Percentiles rank a stretch among this genome's conserved stretches.
These are phyloP conservation scores for Todiramphus chloris DNA, from an alignment of 2,113 vertebrate species.

Conservation along the genomic window DNA sequence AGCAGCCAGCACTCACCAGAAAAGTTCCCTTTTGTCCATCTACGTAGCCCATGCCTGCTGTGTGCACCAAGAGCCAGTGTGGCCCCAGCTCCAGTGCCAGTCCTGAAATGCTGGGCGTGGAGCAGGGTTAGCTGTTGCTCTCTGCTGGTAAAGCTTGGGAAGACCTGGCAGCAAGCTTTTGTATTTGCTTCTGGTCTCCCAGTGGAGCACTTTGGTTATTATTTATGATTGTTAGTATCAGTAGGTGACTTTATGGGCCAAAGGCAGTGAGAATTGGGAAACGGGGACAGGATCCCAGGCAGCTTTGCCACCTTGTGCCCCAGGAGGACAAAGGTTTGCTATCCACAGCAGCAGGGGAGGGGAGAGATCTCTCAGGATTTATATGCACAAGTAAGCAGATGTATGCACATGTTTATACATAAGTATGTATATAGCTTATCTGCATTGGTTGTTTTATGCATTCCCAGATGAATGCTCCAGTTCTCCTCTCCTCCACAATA, in stretches of 20 bases:
- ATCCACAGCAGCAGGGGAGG: neutral
- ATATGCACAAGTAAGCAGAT: neutral
- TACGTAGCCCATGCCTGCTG: neutral
- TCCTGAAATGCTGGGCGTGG: neutral
- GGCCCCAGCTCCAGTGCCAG: neutral
- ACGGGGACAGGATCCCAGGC: neutral
- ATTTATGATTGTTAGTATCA: neutral
- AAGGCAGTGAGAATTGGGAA: neutral
- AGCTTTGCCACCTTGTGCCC: neutral
- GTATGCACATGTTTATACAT: accelerated
- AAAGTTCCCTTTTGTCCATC: neutral
- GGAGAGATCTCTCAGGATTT: neutral
- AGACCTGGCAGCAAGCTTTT: neutral
- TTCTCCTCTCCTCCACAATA: neutral
- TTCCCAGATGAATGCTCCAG: neutral
- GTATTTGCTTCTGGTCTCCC: neutral
- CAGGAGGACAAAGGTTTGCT: neutral
- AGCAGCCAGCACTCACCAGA: neutral
- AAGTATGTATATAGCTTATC: neutral
- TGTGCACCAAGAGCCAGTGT: neutral
- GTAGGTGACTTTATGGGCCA: neutral
- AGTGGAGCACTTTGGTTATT: neutral
- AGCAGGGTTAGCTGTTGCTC: neutral
- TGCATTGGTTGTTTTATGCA: neutral
- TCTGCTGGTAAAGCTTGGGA: neutral